Base-by-base conservation (phyloP, 1,140 invertebrate species). In the Lethocerus indicus region DNA sequence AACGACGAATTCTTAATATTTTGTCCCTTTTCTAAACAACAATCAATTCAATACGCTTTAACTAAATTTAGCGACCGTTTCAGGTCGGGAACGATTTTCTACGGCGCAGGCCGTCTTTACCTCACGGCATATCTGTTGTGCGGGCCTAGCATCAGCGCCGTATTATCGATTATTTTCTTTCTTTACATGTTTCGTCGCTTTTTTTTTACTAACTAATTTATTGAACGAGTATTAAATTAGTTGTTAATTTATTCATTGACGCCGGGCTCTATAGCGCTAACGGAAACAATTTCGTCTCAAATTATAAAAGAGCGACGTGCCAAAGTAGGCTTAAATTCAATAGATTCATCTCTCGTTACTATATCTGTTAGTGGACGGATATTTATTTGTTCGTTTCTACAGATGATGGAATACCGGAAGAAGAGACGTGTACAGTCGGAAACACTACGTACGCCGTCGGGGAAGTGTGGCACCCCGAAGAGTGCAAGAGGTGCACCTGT, bases 401-500 rank as follows among this genome's bases (percentile, higher is more conserved):
- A 5, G 18, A 48, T 37, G 46, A 41, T 32, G 42, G 26, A 6
- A 9, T 39, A 9, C 21, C 23, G 18, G 43, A 47, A 18, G 43
- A 26, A 29, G 50, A 52, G 21, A 37, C 18, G 14, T 59, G 57
- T 39, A 29, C 28, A 7, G 40, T 52, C 6, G 56, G 47, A 39
- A 59, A 59, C 44, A 32, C 45, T 12, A 56, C 57, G 12, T 57
- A 54, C 39, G 25, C 24, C 18, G 44, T 50, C 12, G 53, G 49
- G 6, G 49, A 56, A n/a, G 52, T 52, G 42, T 58, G 56, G 54
- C 26, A 45, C n/a, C 40, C 50, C 32, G 54, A 56, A 41, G 50
- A 53, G 13, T 58, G 59, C 42, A 52, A 47, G 1, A 50, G 43
- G n/a, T 62, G 60, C 46, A 28, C 42, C 21, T 62, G 61, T 49